Evolutionary conservation across 2,797 vertebrate genomes (phyloP).

Genomic region (Ambastaia sidthimunki): DNA sequence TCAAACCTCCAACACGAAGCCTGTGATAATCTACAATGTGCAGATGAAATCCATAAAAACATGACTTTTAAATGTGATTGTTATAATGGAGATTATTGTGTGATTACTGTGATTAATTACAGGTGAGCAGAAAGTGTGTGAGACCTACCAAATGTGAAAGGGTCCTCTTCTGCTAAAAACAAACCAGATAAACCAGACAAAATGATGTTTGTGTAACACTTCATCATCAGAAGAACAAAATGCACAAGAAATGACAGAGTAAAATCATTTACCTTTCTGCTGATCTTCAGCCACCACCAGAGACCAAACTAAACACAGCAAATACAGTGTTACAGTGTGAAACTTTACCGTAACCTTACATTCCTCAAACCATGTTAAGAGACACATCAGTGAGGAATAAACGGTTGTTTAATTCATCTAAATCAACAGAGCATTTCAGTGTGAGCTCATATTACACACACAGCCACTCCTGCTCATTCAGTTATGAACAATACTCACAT

Average conservation of each 20-base stretch:
- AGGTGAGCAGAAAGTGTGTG: not conserved
- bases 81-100: too few species aligned
- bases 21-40: conserved; percentile 75
- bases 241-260: not conserved
- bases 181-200: conserved; percentile 16
- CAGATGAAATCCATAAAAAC: conserved; percentile 1
- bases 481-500: conserved; percentile 38
- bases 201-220: conserved; percentile 6
- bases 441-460: not conserved
- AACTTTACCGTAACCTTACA: not conserved
- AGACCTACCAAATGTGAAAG: conserved; percentile 80
- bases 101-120: not conserved
- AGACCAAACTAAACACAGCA: conserved; percentile 70
- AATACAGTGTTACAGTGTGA: not conserved
- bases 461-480: not conserved
- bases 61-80: too few species aligned
- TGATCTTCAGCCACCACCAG: conserved; percentile 75
- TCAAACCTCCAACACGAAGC: conserved; percentile 82
- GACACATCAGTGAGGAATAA: not conserved
- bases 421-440: conserved; percentile 1
- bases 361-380: not conserved
- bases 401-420: not conserved
- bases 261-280: conserved; percentile 57
- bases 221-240: conserved; percentile 6
- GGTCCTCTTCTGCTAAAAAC: conserved; percentile 68